phyloP scores from a whole-genome alignment of 2,797 vertebrate species.

The Halcyon leucocephala region DNA sequence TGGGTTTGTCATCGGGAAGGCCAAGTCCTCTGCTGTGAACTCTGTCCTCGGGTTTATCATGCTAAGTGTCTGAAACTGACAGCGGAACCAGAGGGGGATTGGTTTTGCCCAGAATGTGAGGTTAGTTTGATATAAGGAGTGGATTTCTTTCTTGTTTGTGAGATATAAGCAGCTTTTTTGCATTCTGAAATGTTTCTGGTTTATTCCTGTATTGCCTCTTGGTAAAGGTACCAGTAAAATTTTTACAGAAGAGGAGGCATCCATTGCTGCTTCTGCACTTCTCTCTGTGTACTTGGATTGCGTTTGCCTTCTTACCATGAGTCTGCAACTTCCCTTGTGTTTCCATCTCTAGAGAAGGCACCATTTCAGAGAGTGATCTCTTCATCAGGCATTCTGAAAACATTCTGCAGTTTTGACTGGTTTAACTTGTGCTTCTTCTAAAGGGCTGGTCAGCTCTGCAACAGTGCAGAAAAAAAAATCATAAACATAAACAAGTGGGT shows the following conservation, averaged over 20 bases:
- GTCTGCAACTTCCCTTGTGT: background rate
- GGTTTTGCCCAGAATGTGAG: slow-evolving; percentile 98
- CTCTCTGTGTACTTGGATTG: background rate
- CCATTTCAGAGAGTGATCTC: background rate
- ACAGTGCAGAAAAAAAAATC: background rate
- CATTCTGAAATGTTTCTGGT: background rate
- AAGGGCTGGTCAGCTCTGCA: background rate
- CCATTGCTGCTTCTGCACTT: background rate
- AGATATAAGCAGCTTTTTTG: background rate
- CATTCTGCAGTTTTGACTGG: background rate
- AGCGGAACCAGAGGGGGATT: slow-evolving; percentile 94
- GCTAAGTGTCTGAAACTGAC: slow-evolving; percentile 99
- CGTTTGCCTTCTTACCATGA: background rate
- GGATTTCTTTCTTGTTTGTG: slow-evolving; percentile 6
- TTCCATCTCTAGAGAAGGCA: background rate
- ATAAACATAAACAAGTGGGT: background rate
- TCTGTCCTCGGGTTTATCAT: slow-evolving; percentile 99
- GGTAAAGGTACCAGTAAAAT: background rate
- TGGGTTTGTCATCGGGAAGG: slow-evolving; percentile 99
- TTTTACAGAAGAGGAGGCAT: background rate
- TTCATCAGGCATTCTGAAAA: background rate
- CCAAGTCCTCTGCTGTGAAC: slow-evolving; percentile 99
- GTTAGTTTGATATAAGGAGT: slow-evolving; percentile 77
- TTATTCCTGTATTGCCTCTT: background rate
- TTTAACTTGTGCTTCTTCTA: background rate